A percentile compares a stretch with the other conserved stretches of the same genome.
Conservation (phyloP, 2,888 invertebrate species). For the Drosophila algonquin region DNA sequence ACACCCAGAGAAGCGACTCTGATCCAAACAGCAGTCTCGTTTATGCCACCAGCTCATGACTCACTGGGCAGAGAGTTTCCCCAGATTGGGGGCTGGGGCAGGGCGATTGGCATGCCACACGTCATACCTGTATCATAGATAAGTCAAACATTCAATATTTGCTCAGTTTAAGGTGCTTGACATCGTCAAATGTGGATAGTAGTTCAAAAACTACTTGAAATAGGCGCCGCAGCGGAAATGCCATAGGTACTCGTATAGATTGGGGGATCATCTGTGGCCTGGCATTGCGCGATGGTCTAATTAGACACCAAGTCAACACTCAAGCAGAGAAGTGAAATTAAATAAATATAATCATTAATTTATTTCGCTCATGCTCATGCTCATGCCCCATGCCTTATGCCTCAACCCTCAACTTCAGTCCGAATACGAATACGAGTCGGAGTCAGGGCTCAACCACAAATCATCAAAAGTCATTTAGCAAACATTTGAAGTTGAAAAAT, state of each 20-base stretch:
- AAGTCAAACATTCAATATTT: slow-evolving; percentile 38
- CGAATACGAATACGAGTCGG: background rate
- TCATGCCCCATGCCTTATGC: slow-evolving; percentile 15
- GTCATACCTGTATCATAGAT: slow-evolving; percentile 24
- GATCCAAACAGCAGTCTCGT: slow-evolving; percentile 29
- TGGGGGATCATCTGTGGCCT: slow-evolving; percentile 26
- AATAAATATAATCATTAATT: slow-evolving; percentile 80
- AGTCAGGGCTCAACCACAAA: slow-evolving; percentile 59
- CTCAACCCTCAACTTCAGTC: slow-evolving; percentile 45
- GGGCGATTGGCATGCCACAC: slow-evolving; percentile 8
- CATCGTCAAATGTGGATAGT: background rate
- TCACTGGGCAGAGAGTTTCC: slow-evolving; percentile 21
- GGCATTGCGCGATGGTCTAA: slow-evolving; percentile 57
- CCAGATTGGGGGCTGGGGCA: background rate
- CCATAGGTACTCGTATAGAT: slow-evolving; percentile 15
- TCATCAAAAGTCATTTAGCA: slow-evolving; percentile 81
- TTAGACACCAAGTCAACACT: slow-evolving; percentile 75
- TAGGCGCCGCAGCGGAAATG: slow-evolving; percentile 33
- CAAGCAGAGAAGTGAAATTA: slow-evolving; percentile 60
- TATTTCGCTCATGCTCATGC: slow-evolving; percentile 63
- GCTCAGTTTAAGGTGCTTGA: slow-evolving; percentile 31
- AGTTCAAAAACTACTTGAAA: background rate
- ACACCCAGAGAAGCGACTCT: slow-evolving; percentile 3
- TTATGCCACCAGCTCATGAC: slow-evolving; percentile 19
- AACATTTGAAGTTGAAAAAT: slow-evolving; percentile 82